A percentile compares a stretch with the other conserved stretches of the same genome.
These are phyloP conservation scores for Dolichallabes microphthalmus DNA, from an alignment of 2,113 vertebrate genomes.

Conservation along the genomic window DNA sequence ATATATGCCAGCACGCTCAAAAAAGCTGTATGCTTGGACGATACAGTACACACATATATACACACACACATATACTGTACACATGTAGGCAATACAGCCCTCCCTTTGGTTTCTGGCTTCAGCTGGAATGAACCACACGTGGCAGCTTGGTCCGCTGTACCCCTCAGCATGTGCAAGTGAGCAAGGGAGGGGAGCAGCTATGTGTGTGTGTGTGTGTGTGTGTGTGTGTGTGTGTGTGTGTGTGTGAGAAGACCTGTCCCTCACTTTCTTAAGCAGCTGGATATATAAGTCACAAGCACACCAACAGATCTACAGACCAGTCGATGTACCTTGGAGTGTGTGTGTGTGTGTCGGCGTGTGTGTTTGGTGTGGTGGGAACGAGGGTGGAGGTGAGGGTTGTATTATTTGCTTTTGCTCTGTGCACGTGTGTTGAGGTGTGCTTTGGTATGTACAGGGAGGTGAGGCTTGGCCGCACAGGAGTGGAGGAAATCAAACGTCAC, in stretches of 20 bases:
- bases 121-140: slow-evolving; percentile 76
- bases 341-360: neutral
- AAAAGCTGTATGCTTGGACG: neutral
- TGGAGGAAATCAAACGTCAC: slow-evolving; percentile 94
- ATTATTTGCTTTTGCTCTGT: slow-evolving; percentile 2
- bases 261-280: neutral
- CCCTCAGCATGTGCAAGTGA: slow-evolving; percentile 54
- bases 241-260: slow-evolving; percentile 29
- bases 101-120: slow-evolving; percentile 58
- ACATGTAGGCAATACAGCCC: slow-evolving; percentile 42
- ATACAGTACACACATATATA: neutral
- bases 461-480: slow-evolving; percentile 88
- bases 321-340: neutral
- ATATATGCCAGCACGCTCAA: neutral
- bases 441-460: slow-evolving; percentile 83
- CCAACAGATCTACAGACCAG: neutral
- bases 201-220: slow-evolving; percentile 48
- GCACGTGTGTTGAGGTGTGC: slow-evolving; percentile 36
- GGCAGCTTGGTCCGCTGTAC: slow-evolving; percentile 69
- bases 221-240: slow-evolving; percentile 23
- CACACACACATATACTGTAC: neutral
- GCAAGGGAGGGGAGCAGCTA: slow-evolving; percentile 50
- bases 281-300: slow-evolving; percentile 24
- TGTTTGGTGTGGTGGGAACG: neutral
- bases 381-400: neutral